Conservation (phyloP, 2,113 vertebrate species). For the Serilophus lunatus region DNA sequence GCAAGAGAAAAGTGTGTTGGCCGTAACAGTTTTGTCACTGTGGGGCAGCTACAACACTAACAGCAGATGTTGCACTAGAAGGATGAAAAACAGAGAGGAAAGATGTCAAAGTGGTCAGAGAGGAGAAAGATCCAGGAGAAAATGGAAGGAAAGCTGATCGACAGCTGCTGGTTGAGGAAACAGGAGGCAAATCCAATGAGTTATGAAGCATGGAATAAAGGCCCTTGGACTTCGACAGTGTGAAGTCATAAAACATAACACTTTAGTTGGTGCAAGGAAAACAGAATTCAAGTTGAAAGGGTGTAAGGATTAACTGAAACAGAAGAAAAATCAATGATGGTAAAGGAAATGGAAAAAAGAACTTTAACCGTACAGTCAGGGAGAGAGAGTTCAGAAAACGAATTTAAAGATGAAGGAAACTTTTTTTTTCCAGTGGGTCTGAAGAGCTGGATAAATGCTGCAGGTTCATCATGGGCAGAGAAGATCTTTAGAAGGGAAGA, state of each 20-base stretch:
- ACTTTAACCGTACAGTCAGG: not conserved
- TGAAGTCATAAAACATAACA: not conserved
- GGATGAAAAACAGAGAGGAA: not conserved
- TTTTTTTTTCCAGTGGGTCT: not conserved
- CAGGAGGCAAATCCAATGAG: not conserved
- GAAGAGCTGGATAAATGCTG: not conserved
- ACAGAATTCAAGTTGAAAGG: not conserved
- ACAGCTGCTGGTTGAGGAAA: not conserved
- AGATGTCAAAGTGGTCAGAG: not conserved
- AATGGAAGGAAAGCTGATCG: not conserved
- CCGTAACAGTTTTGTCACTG: not conserved
- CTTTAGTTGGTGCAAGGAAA: not conserved
- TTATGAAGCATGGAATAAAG: not conserved
- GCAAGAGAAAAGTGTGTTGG: accelerated
- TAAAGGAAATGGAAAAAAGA: not conserved
- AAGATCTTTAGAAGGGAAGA: not conserved
- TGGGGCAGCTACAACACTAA: not conserved
- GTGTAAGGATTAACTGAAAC: not conserved
- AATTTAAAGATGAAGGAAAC: not conserved
- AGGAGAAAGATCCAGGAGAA: not conserved
- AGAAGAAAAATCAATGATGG: not conserved
- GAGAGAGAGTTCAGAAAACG: not conserved
- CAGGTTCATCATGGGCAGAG: not conserved
- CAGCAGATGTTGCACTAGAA: not conserved
- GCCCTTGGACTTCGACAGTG: not conserved